A percentile compares a stretch with the other conserved stretches of the same genome.
Evolutionary conservation across 1,140 invertebrate species (phyloP).

Genomic region (Aphelenchoides fujianensis): DNA sequence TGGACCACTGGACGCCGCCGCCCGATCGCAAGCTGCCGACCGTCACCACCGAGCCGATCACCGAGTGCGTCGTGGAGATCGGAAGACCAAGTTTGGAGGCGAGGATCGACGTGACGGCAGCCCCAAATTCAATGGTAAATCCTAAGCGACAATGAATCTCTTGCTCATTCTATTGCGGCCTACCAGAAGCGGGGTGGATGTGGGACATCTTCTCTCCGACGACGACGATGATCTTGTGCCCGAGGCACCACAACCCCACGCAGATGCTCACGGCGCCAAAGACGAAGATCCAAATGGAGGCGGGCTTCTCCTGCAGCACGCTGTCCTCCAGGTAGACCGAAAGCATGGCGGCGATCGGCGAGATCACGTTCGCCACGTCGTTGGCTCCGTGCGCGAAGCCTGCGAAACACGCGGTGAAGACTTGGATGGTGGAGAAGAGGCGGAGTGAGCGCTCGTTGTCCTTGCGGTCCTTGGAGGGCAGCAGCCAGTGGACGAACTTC

Average conservation of each 20-base stretch:
- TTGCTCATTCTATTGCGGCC: too few relatives aligned
- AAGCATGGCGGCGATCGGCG: slow-evolving; percentile 33
- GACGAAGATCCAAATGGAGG: slow-evolving; percentile 67
- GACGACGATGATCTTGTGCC: slow-evolving; percentile 84
- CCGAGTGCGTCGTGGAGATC: slow-evolving; percentile 94
- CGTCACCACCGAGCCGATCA: slow-evolving; percentile 69
- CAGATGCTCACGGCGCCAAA: slow-evolving; percentile 92
- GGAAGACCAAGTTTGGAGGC: slow-evolving; percentile 92
- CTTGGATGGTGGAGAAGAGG: slow-evolving; percentile 64
- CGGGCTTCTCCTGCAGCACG: slow-evolving; percentile 29
- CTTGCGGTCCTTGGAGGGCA: slow-evolving; percentile 42
- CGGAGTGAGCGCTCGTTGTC: slow-evolving; percentile 46
- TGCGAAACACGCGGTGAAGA: slow-evolving; percentile 79
- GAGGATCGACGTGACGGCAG: slow-evolving; percentile 75
- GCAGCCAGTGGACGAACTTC: slow-evolving; percentile 48
- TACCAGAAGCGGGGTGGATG: slow-evolving; percentile 85
- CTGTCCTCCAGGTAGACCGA: slow-evolving; percentile 27
- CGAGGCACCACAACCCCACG: slow-evolving; percentile 91
- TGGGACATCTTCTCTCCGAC: slow-evolving; percentile 90
- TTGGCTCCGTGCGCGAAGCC: slow-evolving; percentile 98
- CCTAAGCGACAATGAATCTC: slow-evolving; percentile 27
- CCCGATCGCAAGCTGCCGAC: slow-evolving; percentile 35
- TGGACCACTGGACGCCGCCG: slow-evolving; percentile 50
- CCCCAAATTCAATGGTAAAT: slow-evolving; percentile 57
- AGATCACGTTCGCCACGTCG: slow-evolving; percentile 71